These are phyloP conservation scores for Dryocosmus kuriphilus DNA, from an alignment of 2,888 invertebrate species.

Conservation along the genomic window DNA sequence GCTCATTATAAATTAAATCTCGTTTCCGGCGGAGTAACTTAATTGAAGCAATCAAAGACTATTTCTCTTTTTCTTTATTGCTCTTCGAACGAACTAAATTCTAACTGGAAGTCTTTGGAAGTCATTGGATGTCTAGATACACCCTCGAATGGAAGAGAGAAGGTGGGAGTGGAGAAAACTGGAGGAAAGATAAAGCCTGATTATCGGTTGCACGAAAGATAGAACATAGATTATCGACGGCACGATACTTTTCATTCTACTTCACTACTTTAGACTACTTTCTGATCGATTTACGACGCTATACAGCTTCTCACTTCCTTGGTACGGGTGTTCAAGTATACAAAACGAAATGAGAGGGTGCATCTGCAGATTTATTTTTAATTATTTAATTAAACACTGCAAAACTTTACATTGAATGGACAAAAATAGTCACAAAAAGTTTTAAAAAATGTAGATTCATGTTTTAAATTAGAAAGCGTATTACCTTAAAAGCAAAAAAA, in stretches of 20 bases:
- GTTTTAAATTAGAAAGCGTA: no score
- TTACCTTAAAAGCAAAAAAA: no score
- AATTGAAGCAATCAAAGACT: background rate
- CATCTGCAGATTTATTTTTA: background rate
- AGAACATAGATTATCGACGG: conserved; percentile 22
- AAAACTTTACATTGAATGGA: no score
- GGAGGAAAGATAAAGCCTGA: conserved; percentile 31
- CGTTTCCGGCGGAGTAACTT: background rate
- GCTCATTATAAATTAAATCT: no score
- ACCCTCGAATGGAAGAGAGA: conserved; percentile 15
- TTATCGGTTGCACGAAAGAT: conserved; percentile 33
- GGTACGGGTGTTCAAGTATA: background rate
- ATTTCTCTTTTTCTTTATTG: background rate
- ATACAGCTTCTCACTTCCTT: conserved; percentile 17
- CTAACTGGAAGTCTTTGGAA: background rate
- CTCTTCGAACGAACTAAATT: background rate
- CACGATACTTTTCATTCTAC: conserved; percentile 31
- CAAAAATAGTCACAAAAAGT: no score
- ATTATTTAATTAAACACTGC: background rate
- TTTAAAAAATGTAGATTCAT: no score
- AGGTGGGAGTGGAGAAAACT: conserved; percentile 2
- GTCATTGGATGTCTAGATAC: background rate
- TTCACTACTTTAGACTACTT: conserved; percentile 28
- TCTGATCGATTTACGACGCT: conserved; percentile 33
- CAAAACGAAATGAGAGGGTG: background rate